Conservation (phyloP, 2,797 vertebrate species). For the Alcedo atthis region DNA sequence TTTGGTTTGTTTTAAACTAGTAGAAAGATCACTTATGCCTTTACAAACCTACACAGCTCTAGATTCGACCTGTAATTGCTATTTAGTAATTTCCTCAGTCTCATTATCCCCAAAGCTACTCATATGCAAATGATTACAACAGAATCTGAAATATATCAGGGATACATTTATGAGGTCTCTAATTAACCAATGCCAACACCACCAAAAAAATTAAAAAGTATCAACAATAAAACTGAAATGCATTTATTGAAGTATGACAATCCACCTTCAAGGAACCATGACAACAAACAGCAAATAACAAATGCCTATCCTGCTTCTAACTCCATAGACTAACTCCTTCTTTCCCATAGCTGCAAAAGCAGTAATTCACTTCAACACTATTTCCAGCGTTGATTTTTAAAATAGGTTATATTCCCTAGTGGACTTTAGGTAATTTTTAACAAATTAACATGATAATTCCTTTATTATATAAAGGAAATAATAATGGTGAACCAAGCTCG, state of each 20-base stretch:
- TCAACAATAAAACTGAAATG: neutral
- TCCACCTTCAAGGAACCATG: neutral
- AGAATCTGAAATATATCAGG: neutral
- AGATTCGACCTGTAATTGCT: neutral
- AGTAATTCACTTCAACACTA: neutral
- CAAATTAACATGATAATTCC: neutral
- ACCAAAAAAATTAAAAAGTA: neutral
- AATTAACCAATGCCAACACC: neutral
- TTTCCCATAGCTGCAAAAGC: neutral
- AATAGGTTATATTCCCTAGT: neutral
- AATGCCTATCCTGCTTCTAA: neutral
- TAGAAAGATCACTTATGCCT: neutral
- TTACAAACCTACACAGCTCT: neutral
- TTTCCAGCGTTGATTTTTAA: neutral
- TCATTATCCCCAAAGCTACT: neutral
- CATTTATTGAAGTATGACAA: neutral
- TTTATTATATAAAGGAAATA: neutral
- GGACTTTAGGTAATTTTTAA: neutral
- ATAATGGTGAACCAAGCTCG: neutral
- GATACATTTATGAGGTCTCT: neutral
- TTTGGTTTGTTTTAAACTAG: neutral
- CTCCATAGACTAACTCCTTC: constrained; percentile 1
- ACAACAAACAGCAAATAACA: constrained; percentile 8
- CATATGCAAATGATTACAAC: neutral
- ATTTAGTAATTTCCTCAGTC: neutral